Percentiles rank a stretch among this genome's conserved stretches.
These are phyloP conservation scores for Lasiommata megera DNA, from an alignment of 2,888 invertebrate species.

Conservation along the genomic window DNA sequence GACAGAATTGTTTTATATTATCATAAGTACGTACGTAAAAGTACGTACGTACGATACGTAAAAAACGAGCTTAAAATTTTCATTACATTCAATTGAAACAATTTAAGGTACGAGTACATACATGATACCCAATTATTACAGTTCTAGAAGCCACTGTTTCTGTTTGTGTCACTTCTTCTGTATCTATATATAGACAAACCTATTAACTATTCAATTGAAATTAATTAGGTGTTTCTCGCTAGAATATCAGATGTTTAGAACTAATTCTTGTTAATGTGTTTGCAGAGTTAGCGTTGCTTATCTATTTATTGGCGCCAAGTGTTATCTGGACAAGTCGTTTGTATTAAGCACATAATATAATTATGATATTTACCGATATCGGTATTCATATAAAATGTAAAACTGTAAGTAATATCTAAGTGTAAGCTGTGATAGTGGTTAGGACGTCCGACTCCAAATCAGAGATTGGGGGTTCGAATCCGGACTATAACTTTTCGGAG, in stretches of 20 bases:
- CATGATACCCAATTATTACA: neutral
- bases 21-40: too few species aligned
- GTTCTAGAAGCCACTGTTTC: slow-evolving; percentile 2
- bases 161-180: neutral
- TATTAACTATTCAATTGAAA: slow-evolving; percentile 16
- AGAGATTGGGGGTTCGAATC: too few species aligned
- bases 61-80: neutral
- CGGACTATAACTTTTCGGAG: too few species aligned
- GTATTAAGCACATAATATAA: neutral
- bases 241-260: neutral
- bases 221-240: slow-evolving; percentile 8
- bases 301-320: slow-evolving; percentile 5
- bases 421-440: too few species aligned
- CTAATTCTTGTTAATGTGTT: slow-evolving; percentile 17
- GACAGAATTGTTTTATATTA: too few species aligned
- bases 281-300: slow-evolving; percentile 9
- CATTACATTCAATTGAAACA: neutral
- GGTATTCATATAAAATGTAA: too few species aligned
- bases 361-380: too few species aligned
- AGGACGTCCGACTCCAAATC: too few species aligned
- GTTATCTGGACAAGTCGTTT: neutral
- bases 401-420: too few species aligned
- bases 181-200: neutral
- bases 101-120: neutral
- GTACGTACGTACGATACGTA: neutral